Evolutionary conservation across 1,140 invertebrate genomes (phyloP), one percentile per base, ranked within the genome.

Genomic region (Planococcus citri): DNA sequence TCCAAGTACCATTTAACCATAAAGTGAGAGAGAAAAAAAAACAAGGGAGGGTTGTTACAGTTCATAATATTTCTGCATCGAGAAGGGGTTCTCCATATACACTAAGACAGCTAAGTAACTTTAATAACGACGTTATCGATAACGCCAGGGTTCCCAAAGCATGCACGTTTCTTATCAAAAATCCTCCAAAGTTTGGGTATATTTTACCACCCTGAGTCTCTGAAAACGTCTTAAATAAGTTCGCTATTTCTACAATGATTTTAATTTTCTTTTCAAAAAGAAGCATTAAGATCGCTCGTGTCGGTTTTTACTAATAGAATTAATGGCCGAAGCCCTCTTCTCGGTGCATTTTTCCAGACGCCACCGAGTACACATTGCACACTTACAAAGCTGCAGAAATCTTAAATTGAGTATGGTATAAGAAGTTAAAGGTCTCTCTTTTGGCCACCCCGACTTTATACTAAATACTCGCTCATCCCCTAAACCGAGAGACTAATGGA

Each of bases 111-210:
- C 41, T 51, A 51, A 51, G 41, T 51, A 51, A 51, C 6, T 51
- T 51, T 51, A 51, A 51, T 51, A 51, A 51, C 41, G 41, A 51
- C 41, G 41, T 51, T 51, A 51, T 51, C 41, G 41, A 51, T 51
- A 17, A 51, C 17, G 41, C 12, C 41, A 51, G 41, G 41, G 41
- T 9, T 51, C 41, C 41, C 17, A 51, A 51, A 51, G 4, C 6
- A 12, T 33, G 29, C n/a, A n/a, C n/a, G n/a, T n/a, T n/a, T n/a
- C n/a, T n/a, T n/a, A n/a, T n/a, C n/a, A n/a, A n/a, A n/a, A n/a
- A n/a, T 37, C 33, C 6, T 37, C 14, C 33, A 37, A 37, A n/a
- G n/a, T n/a, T n/a, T n/a, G n/a, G n/a, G n/a, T n/a, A n/a, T n/a
- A n/a, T n/a, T n/a, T n/a, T n/a, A n/a, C n/a, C n/a, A n/a, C n/a